Base-by-base conservation (phyloP, 92 coral and sea anemone genomes). In the Actinernus sp. region DNA sequence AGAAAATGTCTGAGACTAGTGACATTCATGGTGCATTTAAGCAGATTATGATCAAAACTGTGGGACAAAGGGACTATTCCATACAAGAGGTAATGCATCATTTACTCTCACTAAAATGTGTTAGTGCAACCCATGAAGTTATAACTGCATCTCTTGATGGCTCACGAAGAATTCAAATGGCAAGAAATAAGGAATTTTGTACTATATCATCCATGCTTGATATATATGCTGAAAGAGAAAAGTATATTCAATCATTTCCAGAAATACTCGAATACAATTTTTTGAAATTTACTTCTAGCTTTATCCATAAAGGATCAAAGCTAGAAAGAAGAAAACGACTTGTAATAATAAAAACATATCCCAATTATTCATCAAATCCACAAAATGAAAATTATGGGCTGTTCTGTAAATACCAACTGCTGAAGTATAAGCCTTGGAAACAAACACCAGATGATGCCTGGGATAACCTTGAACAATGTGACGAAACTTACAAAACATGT, bases 41-140 rank as follows among this genome's bases (percentile, higher is more conserved):
- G 44, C 46, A 78, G 44, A 50, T 85, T 19, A 85, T 78, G 82
- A 57, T 78, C 41, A 85, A 71, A 78, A 16, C 62, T 69, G 71
- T 85, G 19, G 91, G 91, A 3, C 71, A 78, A 58, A 63, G 91
- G 17, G 82, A 84, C 57, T 62, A 77, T 59, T 73, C 86, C 18
- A 74, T 78, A 25, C 86, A 85, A 78, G 91, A 78, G 51, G 84
- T 78, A 0, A 85, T 85, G 86, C 86, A 85, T 51, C 75, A 76
- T 40, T 63, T 78, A 65, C 76, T 71, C 51, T 85, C 91, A 2
- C 76, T 65, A 0, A 79, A 70, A 32, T 69, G 79, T 69, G 66
- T 69, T 26, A 78, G 85, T 44, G 38, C 78, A 2, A 39, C 85
- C 17, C 43, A 57, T 58, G 84, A 79, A 62, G 79, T 70, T 8